phyloP scores from a whole-genome alignment of 2,888 invertebrate species.

The Atethmia centrago region DNA sequence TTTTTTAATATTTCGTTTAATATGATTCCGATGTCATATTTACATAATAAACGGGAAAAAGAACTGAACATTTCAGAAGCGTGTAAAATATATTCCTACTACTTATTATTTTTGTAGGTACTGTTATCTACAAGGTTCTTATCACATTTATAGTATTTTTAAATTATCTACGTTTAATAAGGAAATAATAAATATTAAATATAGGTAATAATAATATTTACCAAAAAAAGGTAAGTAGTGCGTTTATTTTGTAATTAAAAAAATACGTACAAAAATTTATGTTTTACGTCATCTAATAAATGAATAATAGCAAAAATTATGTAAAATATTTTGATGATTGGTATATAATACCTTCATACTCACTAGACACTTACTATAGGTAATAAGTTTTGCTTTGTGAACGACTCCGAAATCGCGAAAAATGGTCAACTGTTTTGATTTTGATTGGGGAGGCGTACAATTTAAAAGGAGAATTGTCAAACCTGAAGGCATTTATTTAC shows the following conservation, averaged over 20 bases:
- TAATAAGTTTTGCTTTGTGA: not conserved
- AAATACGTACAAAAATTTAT: too few relatives aligned
- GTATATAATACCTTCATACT: not conserved
- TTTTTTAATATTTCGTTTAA: too few relatives aligned
- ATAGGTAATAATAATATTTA: not conserved
- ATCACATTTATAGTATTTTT: too few relatives aligned
- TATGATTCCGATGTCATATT: too few relatives aligned
- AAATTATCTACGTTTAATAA: too few relatives aligned
- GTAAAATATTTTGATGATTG: not conserved
- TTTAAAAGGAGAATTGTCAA: not conserved
- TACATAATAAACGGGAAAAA: too few relatives aligned
- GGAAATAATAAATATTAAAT: not conserved
- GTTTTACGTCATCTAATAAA: not conserved
- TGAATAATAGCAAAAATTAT: not conserved
- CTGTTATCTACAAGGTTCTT: too few relatives aligned
- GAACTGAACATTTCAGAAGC: too few relatives aligned
- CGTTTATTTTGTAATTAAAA: not conserved
- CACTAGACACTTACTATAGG: not conserved
- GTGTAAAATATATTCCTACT: too few relatives aligned
- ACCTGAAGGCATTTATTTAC: not conserved
- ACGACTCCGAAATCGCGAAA: not conserved
- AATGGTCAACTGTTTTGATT: not conserved
- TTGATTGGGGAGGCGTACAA: not conserved
- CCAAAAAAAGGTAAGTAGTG: too few relatives aligned
- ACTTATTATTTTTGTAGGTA: too few relatives aligned